Percentiles rank a stretch among this genome's conserved stretches.
Conservation (phyloP, 2,888 invertebrate species). For the Drosophila picticornis region DNA sequence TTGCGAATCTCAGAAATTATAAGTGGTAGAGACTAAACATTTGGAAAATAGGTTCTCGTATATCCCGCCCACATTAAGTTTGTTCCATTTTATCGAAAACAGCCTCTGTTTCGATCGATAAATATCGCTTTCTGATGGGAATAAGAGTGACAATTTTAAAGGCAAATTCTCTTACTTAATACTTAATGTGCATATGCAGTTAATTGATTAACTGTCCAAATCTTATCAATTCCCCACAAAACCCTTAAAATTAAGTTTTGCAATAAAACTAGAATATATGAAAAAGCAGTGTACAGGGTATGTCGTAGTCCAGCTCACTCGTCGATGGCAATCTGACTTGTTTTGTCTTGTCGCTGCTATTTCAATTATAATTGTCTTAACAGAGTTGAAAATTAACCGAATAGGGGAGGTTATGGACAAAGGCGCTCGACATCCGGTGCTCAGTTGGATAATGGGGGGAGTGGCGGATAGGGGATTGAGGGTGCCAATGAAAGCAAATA, state of each 20-base stretch:
- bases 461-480: background rate
- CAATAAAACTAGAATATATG: background rate
- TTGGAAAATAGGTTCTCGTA: background rate
- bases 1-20: background rate
- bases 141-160: no score
- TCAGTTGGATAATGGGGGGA: constrained; percentile 4
- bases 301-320: background rate
- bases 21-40: background rate
- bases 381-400: constrained; percentile 60
- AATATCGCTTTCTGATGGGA: background rate
- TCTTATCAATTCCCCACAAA: background rate
- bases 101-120: background rate
- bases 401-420: constrained; percentile 59
- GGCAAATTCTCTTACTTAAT: background rate
- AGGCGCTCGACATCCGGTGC: constrained; percentile 57
- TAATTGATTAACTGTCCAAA: background rate
- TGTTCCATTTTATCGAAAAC: background rate
- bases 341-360: constrained; percentile 22
- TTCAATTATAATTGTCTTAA: constrained; percentile 74
- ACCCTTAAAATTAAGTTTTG: background rate
- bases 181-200: background rate
- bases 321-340: background rate
- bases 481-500: constrained; percentile 51
- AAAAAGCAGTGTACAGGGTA: background rate
- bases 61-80: background rate